Percentiles rank a stretch among this genome's conserved stretches.
Evolutionary conservation across 2,797 vertebrate species (phyloP).

Genomic region (Oceanodroma leucorhoa): DNA sequence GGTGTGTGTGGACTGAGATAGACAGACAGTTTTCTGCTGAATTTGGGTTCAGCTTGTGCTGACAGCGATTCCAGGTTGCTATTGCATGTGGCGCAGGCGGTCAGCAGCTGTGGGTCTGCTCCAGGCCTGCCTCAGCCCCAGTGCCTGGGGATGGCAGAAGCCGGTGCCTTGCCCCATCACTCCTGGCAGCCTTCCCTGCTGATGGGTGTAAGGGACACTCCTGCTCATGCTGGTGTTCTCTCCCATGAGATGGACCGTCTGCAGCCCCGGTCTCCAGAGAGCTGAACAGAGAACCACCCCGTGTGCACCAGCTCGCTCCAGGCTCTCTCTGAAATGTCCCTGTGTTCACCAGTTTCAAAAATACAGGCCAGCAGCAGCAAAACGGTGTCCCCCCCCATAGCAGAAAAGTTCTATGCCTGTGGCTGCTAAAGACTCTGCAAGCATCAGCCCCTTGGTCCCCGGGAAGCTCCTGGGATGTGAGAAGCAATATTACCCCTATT

Average conservation of each 20-base stretch:
- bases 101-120: background rate
- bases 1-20: background rate
- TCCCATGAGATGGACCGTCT: background rate
- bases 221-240: background rate
- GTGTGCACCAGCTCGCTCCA: background rate
- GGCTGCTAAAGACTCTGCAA: background rate
- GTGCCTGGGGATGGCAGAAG: background rate
- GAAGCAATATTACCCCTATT: background rate
- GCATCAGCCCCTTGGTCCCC: background rate
- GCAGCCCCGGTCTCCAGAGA: background rate
- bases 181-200: background rate
- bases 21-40: background rate
- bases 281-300: background rate
- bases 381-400: rapidly evolving
- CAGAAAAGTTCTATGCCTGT: background rate
- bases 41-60: background rate
- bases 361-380: background rate
- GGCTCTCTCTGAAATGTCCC: background rate
- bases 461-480: background rate
- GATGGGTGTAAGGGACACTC: background rate
- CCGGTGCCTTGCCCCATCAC: background rate
- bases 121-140: background rate
- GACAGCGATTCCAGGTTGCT: background rate
- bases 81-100: background rate
- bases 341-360: background rate